Base-by-base conservation (phyloP, 2,888 invertebrate genomes). In the Achlya flavicornis region DNA sequence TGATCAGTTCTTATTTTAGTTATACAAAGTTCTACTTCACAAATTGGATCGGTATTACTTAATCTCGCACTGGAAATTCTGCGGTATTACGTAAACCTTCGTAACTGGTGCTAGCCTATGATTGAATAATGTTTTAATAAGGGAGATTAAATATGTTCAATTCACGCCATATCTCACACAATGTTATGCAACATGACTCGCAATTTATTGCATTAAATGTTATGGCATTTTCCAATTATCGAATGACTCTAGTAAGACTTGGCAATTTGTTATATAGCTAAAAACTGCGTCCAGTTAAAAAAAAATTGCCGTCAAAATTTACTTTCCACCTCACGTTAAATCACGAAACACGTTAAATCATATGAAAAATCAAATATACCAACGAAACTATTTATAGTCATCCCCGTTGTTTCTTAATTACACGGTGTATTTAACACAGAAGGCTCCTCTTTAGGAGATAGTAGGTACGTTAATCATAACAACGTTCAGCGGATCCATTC, bases 381-480 rank as follows among this genome's bases (percentile, higher is more conserved):
- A 64, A 59, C 61, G 38, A 61, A 67, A 67, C 68, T 73, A 66
- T 66, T 61, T 63, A 65, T 61, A 61, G 63, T 67, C 66, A 67
- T 71, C 62, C 60, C 43, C 16, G 63, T 64, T 62, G 62, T 48
- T 16, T 48, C 16, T 7, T 48, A 48, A 48, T 16, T 16, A 16
- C 48, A 16, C 14, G 48, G 16, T 16, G 2, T 48, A 14, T 48
- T 16, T 19, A 58, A 14, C 14, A 35, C 35, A 58, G 43, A 57
- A 58, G 63, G 43, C 12, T 62, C 33, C 26, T 61, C 63, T 67
- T 68, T 65, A 71, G 62, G 69, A 77, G 74, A 74, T 70, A 68
- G 72, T n/a, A n/a, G n/a, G n/a, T 66, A 69, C 75, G 75, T 80
- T 78, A 81, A 85, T 83, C 81, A 86, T 78, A 87, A 85, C 78